Evolutionary conservation across 1,140 invertebrate genomes (phyloP).

Genomic region (Cyclina sinensis): DNA sequence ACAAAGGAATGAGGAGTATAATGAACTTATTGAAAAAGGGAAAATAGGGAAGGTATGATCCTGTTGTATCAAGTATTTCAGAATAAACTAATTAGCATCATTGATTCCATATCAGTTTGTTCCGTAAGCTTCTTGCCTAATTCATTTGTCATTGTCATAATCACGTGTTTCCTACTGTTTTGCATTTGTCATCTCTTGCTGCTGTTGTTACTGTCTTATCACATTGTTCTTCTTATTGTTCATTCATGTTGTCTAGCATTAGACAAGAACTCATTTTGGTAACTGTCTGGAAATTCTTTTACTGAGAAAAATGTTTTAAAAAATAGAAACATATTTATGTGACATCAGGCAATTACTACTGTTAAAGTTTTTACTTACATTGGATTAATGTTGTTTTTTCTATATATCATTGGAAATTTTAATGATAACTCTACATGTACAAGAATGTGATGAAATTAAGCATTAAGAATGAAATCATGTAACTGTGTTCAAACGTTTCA

Average conservation of each 20-base stretch:
- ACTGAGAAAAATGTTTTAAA: no score
- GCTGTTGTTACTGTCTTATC: background rate
- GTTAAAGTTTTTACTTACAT: no score
- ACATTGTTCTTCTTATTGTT: background rate
- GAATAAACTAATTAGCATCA: constrained; percentile 17
- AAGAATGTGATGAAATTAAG: no score
- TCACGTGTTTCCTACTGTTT: background rate
- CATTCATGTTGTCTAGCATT: no score
- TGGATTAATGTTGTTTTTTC: no score
- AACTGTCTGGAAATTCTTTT: no score
- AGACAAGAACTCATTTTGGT: no score
- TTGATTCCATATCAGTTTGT: constrained; percentile 38
- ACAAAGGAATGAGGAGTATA: constrained; percentile 65
- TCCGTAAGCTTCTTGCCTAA: background rate
- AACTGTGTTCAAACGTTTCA: constrained; percentile 36
- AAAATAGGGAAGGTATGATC: constrained; percentile 56
- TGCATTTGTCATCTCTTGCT: background rate
- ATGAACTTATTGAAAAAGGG: constrained; percentile 27
- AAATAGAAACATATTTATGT: no score
- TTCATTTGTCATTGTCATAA: background rate
- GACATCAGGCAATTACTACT: no score
- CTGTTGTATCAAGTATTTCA: background rate
- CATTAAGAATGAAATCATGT: background rate
- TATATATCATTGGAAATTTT: no score
- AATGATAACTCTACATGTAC: no score